phyloP scores from a whole-genome alignment of 2,797 vertebrate species.

The Centropyge bicolor region DNA sequence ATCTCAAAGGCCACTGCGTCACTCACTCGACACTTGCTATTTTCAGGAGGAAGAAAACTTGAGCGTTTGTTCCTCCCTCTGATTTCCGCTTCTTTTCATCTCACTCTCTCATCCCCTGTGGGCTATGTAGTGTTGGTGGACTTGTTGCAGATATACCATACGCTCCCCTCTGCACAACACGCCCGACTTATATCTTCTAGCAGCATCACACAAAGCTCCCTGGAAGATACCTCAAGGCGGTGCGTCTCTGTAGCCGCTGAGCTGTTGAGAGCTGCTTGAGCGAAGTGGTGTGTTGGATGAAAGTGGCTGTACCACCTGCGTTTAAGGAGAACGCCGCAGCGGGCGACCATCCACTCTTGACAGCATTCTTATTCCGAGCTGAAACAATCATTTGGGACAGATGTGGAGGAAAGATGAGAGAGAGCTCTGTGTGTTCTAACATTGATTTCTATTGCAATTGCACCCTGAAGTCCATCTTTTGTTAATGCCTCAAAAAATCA shows the following conservation, averaged over 20 bases:
- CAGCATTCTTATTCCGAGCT: slow-evolving; percentile 4
- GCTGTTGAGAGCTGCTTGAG: slow-evolving; percentile 55
- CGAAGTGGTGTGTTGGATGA: slow-evolving; percentile 57
- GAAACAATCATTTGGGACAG: not conserved
- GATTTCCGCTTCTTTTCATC: slow-evolving; percentile 76
- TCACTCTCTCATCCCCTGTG: slow-evolving; percentile 59
- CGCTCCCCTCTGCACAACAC: slow-evolving; percentile 67
- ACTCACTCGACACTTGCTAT: slow-evolving; percentile 70
- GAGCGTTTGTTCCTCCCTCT: slow-evolving; percentile 70
- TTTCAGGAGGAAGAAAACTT: slow-evolving; percentile 72
- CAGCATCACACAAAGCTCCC: slow-evolving; percentile 68
- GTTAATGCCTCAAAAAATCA: slow-evolving; percentile 5
- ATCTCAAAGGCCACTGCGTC: slow-evolving; percentile 75
- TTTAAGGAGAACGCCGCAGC: slow-evolving; percentile 46
- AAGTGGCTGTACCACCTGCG: slow-evolving; percentile 48
- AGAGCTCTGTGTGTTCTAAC: not conserved
- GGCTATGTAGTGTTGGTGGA: slow-evolving; percentile 63
- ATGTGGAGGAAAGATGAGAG: not conserved
- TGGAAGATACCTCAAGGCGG: slow-evolving; percentile 67
- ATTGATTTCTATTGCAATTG: slow-evolving; percentile 19
- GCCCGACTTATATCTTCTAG: slow-evolving; percentile 64
- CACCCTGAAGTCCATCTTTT: slow-evolving; percentile 15
- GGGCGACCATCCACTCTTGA: slow-evolving; percentile 10
- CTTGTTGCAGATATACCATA: slow-evolving; percentile 73
- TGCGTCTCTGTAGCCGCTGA: slow-evolving; percentile 46